These are phyloP conservation scores for Microplitis mediator DNA, from an alignment of 1,140 invertebrate genomes.

Conservation along the genomic window DNA sequence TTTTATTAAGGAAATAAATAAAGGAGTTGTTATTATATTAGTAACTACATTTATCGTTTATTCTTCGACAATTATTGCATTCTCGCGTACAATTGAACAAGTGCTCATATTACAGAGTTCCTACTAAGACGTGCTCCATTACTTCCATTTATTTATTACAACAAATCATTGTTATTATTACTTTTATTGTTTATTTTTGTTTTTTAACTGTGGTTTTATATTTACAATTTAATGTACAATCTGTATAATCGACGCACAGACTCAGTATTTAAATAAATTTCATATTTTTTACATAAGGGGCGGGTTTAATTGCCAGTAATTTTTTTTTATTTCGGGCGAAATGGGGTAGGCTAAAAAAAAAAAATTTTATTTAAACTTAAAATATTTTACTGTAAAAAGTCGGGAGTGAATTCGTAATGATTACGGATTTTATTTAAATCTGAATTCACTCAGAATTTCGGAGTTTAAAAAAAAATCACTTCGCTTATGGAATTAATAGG, in stretches of 20 bases:
- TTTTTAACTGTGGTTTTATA: not conserved
- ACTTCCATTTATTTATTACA: not conserved
- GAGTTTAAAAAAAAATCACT: too few species aligned
- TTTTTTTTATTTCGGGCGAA: too few species aligned
- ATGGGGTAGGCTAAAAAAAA: too few species aligned
- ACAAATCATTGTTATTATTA: not conserved
- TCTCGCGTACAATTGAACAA: constrained; percentile 11
- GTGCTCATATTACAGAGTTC: constrained; percentile 4
- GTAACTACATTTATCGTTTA: constrained; percentile 29
- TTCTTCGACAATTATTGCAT: constrained; percentile 24
- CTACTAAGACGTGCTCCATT: constrained; percentile 20
- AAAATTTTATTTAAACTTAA: too few species aligned
- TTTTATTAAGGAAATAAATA: not conserved
- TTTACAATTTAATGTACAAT: constrained; percentile 16
- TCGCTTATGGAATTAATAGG: too few species aligned
- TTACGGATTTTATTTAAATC: too few species aligned
- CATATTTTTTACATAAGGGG: too few species aligned
- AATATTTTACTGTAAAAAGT: too few species aligned
- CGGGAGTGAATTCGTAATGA: too few species aligned
- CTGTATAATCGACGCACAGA: not conserved
- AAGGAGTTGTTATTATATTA: constrained; percentile 3
- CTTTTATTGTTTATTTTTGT: not conserved
- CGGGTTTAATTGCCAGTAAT: too few species aligned
- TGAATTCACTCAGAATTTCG: too few species aligned
- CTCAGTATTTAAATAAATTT: too few species aligned